Conservation (phyloP, 2,113 vertebrate species). For the Gracilinanus agilis region DNA sequence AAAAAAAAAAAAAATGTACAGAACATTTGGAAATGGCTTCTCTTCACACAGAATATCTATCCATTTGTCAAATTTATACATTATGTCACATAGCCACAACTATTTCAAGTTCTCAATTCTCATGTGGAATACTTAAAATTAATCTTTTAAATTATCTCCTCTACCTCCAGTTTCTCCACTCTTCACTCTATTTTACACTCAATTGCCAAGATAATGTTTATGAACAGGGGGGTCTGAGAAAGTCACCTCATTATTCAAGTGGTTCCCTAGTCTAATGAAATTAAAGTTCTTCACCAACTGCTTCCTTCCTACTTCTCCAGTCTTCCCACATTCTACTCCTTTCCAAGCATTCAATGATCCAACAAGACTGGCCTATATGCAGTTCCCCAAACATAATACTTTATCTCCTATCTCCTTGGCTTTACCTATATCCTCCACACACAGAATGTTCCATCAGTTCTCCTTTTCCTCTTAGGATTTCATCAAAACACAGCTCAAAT, state of each 20-base stretch:
- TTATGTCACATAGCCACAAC: not conserved
- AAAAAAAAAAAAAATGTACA: constrained; percentile 30
- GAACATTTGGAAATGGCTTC: constrained; percentile 3
- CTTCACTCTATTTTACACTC: not conserved
- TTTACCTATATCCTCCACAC: no score
- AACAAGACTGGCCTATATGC: not conserved
- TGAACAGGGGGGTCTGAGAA: not conserved
- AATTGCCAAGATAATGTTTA: not conserved
- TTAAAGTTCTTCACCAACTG: not conserved
- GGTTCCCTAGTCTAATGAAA: no score
- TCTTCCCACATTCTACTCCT: not conserved
- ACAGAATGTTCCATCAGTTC: no score
- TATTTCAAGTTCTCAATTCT: not conserved
- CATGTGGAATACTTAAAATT: not conserved
- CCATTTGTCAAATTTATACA: not conserved
- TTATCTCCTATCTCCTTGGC: not conserved
- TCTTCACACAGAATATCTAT: not conserved
- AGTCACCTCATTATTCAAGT: not conserved
- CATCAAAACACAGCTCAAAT: no score
- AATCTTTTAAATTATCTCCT: not conserved
- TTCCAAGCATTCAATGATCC: not conserved
- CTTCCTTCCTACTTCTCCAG: not conserved
- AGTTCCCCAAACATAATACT: not conserved
- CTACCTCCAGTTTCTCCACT: not conserved
- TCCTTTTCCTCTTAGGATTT: no score